These are phyloP conservation scores for Hyphantria cunea DNA, from an alignment of 1,140 invertebrate species.

Conservation along the genomic window DNA sequence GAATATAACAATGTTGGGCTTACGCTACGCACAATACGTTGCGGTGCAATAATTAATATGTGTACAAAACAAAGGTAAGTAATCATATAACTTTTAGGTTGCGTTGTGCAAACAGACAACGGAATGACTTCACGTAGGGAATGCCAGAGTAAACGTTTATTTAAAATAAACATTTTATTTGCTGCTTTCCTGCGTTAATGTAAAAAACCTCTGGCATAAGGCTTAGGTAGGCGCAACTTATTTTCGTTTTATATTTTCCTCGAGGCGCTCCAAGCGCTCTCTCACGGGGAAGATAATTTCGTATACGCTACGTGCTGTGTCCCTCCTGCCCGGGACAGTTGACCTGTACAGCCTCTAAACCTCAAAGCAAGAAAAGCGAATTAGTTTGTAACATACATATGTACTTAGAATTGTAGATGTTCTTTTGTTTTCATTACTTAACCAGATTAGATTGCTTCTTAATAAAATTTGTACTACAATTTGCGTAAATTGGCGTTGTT, in stretches of 20 bases:
- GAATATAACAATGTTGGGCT: no score
- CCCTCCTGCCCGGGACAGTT: constrained; percentile 49
- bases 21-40: no score
- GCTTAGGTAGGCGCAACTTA: constrained; percentile 66
- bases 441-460: background rate
- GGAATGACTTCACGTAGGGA: constrained; percentile 26
- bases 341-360: constrained; percentile 46
- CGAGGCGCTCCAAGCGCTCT: constrained; percentile 46
- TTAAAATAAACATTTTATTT: constrained; percentile 61
- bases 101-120: constrained; percentile 31
- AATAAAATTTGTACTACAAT: no score
- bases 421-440: constrained; percentile 5
- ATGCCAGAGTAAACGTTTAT: constrained; percentile 40
- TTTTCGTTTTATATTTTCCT: constrained; percentile 71
- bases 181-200: constrained; percentile 50
- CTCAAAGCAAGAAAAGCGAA: constrained; percentile 36
- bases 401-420: constrained; percentile 4
- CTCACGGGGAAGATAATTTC: constrained; percentile 66
- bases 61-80: constrained; percentile 15
- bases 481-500: no score
- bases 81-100: constrained; percentile 31
- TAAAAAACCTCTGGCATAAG: constrained; percentile 48
- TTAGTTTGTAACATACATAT: constrained; percentile 27
- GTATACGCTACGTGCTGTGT: constrained; percentile 62
- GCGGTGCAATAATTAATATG: constrained; percentile 9